Evolutionary conservation across 2,797 vertebrate species (phyloP).

Genomic region (Aplochiton taeniatus): DNA sequence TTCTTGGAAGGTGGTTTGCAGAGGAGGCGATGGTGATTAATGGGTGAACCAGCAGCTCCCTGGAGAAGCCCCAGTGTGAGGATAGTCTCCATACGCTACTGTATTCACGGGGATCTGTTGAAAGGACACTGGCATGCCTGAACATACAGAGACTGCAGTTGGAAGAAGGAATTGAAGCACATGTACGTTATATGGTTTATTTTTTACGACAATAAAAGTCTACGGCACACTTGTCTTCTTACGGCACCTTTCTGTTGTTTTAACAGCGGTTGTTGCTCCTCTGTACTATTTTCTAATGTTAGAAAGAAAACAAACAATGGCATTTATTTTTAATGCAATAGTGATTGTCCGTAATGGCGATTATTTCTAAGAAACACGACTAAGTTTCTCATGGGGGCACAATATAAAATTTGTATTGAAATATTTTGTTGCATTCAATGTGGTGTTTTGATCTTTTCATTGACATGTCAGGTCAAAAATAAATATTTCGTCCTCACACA

Average conservation of each 20-base stretch:
- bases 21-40: slow-evolving; percentile 40
- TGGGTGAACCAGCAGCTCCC: slow-evolving; percentile 23
- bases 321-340: too few relatives aligned
- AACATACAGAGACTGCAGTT: background rate
- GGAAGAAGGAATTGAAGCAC: background rate
- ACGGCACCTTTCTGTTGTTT: background rate
- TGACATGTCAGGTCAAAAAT: slow-evolving; percentile 18
- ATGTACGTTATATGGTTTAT: background rate
- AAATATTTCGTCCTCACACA: slow-evolving; percentile 16
- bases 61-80: slow-evolving; percentile 15
- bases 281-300: too few relatives aligned
- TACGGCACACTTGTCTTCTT: background rate
- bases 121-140: background rate
- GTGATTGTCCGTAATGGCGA: too few relatives aligned
- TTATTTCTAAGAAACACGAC: too few relatives aligned
- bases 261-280: too few relatives aligned
- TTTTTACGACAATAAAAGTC: background rate
- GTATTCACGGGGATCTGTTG: slow-evolving; percentile 12
- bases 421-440: background rate
- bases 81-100: slow-evolving; percentile 28
- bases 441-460: slow-evolving; percentile 6
- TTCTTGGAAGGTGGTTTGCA: slow-evolving; percentile 11
- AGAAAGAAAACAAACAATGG: too few relatives aligned
- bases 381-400: too few relatives aligned
- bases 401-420: background rate